These are phyloP conservation scores for Cataglyphis albicans DNA, from an alignment of 2,888 invertebrate genomes.

Conservation along the genomic window DNA sequence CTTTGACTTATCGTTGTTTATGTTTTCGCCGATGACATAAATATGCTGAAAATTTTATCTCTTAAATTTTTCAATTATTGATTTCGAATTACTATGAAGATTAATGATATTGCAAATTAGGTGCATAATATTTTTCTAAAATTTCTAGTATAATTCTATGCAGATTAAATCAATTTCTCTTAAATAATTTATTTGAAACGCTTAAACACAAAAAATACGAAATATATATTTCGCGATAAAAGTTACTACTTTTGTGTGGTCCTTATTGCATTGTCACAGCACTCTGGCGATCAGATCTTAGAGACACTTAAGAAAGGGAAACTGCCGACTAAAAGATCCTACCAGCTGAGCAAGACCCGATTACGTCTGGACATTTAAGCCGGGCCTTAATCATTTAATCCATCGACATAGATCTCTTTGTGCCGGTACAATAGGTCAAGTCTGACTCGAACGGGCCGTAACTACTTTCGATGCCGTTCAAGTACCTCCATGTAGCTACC, in stretches of 20 bases:
- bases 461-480: constrained; percentile 66
- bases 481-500: constrained; percentile 43
- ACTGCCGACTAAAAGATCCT: constrained; percentile 23
- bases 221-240: constrained; percentile 9
- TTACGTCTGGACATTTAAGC: constrained; percentile 63
- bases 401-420: constrained; percentile 69
- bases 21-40: neutral
- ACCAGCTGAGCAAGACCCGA: constrained; percentile 45
- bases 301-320: constrained; percentile 24
- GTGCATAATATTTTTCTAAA: neutral
- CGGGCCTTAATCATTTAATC: constrained; percentile 67
- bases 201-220: neutral
- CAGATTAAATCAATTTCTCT: neutral
- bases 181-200: neutral
- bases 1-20: neutral
- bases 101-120: neutral
- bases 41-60: neutral
- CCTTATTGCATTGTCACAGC: constrained; percentile 1
- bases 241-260: neutral
- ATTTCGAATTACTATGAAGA: neutral
- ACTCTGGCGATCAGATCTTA: constrained; percentile 20
- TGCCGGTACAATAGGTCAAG: constrained; percentile 63
- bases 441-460: constrained; percentile 55
- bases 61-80: neutral
- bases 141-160: neutral